These are phyloP conservation scores for Oikopleura vanhoeffeni DNA, from an alignment of 23 tunicate genomes.

Conservation along the genomic window DNA sequence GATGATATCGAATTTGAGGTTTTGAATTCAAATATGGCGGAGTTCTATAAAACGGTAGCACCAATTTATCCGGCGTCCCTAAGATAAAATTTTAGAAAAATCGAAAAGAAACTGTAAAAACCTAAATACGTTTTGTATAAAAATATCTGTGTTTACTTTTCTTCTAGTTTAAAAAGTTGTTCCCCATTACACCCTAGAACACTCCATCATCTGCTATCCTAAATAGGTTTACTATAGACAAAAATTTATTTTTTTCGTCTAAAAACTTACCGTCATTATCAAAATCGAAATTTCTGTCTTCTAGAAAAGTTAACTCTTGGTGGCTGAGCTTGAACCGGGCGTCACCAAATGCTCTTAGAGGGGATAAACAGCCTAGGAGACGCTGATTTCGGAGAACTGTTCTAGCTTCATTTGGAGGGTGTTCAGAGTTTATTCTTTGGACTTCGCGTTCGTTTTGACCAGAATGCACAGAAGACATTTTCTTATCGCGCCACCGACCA, in stretches of 20 bases:
- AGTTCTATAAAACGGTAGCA: constrained; percentile 6
- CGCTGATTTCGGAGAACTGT: constrained; percentile 3
- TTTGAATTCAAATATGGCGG: neutral
- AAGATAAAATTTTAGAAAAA: no score
- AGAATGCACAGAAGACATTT: neutral
- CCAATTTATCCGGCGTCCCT: neutral
- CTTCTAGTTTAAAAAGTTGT: no score
- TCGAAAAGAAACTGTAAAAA: no score
- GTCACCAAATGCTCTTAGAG: constrained; percentile 9
- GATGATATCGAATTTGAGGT: constrained; percentile 15
- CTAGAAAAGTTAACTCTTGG: neutral
- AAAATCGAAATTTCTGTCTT: neutral
- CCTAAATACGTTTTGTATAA: no score
- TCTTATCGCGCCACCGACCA: neutral
- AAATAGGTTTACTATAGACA: no score
- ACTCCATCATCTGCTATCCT: no score
- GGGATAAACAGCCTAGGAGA: neutral
- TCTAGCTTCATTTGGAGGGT: neutral
- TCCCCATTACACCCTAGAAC: no score
- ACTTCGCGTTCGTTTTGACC: constrained; percentile 10
- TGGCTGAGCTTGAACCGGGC: neutral
- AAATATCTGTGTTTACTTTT: no score
- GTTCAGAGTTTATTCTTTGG: neutral
- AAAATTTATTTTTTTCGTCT: no score
- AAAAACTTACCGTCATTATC: constrained; percentile 3